phyloP scores from a whole-genome alignment of 1,140 invertebrate species.

The Microplitis mediator region DNA sequence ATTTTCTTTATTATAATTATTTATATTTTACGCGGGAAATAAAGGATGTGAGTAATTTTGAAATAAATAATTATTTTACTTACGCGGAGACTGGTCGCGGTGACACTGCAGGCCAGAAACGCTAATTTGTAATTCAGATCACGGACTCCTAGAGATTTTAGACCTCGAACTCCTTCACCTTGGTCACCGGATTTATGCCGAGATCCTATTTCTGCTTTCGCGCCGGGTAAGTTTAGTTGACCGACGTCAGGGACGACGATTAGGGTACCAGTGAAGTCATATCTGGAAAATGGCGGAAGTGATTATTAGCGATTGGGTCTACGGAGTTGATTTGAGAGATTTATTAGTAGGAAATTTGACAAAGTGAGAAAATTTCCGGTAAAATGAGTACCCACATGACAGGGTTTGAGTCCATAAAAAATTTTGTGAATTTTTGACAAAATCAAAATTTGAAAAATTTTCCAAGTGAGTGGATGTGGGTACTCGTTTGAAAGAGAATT shows the following conservation, averaged over 20 bases:
- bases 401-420: no score
- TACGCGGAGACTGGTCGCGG: conserved; percentile 81
- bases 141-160: conserved; percentile 93
- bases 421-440: no score
- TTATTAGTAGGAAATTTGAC: no score
- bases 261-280: conserved; percentile 96
- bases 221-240: conserved; percentile 83
- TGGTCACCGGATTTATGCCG: conserved; percentile 76
- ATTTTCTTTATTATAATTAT: conserved; percentile 8
- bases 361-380: no score
- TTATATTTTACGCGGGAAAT: not conserved
- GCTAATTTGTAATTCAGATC: conserved; percentile 95
- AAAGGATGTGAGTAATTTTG: no score
- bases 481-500: no score
- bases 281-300: conserved; percentile 61
- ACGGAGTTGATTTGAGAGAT: no score
- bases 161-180: conserved; percentile 86
- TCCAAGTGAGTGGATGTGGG: no score
- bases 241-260: conserved; percentile 98
- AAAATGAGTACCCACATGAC: no score
- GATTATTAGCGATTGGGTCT: not conserved
- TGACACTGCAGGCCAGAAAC: conserved; percentile 92
- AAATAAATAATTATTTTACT: conserved; percentile 32
- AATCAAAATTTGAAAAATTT: no score
- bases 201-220: conserved; percentile 80